Base-by-base conservation (phyloP, 2,888 invertebrate genomes). In the Myathropa florea region DNA sequence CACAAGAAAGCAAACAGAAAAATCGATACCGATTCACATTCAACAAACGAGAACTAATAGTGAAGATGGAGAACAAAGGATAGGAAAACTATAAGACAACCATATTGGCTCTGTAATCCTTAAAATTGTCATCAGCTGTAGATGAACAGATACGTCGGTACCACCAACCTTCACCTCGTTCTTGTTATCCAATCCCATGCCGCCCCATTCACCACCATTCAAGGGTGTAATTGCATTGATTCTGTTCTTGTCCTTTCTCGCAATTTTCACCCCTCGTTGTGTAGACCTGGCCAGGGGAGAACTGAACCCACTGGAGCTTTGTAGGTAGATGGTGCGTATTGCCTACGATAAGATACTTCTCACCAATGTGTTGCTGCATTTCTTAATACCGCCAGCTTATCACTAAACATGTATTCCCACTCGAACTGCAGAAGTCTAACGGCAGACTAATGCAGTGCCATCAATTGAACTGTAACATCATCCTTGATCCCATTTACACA, bases 41-140 rank as follows among this genome's bases (percentile, higher is more conserved):
- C 64, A 72, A 70, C 82, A 82, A 85, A 85, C 63, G 67, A 70
- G 68, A 82, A 85, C 73, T 82, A 82, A 78, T 85, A 73, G 72
- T 64, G 23, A 21, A 65, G 28, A 7, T 18, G 21, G 46, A 76
- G 64, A 55, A 76, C 61, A 72, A 67, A 84, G 67, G 76, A 76
- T 67, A 64, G 55, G 53, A 26, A 76, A 73, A 70, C 83, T 75
- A 64, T 65, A 60, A 75, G 70, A 60, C 57, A 64, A 81, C 72
- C 72, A 73, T 82, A 82, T 82, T 80, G 80, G 77, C 68, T 78
- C 46, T 77, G 85, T 85, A 77, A 78, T 85, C 77, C 82, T 82
- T 85, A 77, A 73, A 82, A 85, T 82, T 82, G 85, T 85, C 84
- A 81, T 85, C 82, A 77, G 85, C 70, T 85, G 68, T 78, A 77